Percentiles rank a stretch among this genome's conserved stretches.
Evolutionary conservation across 2,797 vertebrate species (phyloP).

Genomic region (Gymnocypris eckloni): DNA sequence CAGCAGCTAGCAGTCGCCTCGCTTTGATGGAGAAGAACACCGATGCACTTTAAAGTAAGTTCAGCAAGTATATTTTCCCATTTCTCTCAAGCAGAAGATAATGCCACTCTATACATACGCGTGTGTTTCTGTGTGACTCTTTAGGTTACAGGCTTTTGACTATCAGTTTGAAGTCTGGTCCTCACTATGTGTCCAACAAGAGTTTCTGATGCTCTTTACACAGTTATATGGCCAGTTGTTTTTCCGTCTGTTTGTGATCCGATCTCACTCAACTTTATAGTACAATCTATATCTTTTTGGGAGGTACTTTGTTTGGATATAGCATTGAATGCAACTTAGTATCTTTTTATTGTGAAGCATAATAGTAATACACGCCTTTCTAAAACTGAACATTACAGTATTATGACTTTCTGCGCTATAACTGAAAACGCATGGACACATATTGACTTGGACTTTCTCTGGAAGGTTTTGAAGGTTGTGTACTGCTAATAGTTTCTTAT

Average conservation of each 20-base stretch:
- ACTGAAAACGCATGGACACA: background rate
- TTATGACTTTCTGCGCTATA: background rate
- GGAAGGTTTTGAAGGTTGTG: background rate
- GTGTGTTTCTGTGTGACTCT: background rate
- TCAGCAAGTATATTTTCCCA: too few relatives aligned
- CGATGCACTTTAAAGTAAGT: too few relatives aligned
- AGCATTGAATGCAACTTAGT: background rate
- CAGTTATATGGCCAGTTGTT: too few relatives aligned
- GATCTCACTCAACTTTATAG: too few relatives aligned
- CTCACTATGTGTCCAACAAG: background rate
- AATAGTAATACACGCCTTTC: background rate
- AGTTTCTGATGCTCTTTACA: background rate
- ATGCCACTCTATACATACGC: background rate
- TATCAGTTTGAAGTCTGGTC: background rate
- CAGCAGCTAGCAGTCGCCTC: too few relatives aligned
- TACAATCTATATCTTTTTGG: too few relatives aligned
- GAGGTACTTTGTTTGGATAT: background rate
- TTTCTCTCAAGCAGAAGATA: too few relatives aligned
- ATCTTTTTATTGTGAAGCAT: background rate
- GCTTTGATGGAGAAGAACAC: too few relatives aligned
- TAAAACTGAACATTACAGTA: too few relatives aligned
- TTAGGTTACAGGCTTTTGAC: background rate
- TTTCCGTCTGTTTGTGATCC: too few relatives aligned
- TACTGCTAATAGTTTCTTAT: background rate
- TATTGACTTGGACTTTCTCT: background rate